Base-by-base conservation (phyloP, 2,888 invertebrate genomes). In the Drosophila planitibia region DNA sequence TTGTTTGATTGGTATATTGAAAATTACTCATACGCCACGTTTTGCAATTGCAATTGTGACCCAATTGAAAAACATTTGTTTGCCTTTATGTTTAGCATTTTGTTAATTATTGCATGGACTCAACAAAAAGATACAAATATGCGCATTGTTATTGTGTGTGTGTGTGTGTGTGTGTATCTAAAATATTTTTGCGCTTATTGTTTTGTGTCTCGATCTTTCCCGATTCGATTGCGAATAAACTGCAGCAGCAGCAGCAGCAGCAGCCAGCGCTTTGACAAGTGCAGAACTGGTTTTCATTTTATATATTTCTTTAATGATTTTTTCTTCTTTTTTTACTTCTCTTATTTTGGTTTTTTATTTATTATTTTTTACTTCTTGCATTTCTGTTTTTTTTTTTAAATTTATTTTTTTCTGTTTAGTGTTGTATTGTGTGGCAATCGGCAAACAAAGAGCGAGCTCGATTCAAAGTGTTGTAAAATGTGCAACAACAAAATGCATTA, bases 21-120 rank as follows among this genome's bases (percentile, higher is more conserved):
- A 75, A 75, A 75, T 79, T 71, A 71, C 79, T 75, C 79, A 79
- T 79, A 78, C 70, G 79, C 70, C 79, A 57, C 75, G 62, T 70
- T 79, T 63, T 63, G 62, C 79, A 63, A 66, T 79, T 74, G 70
- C 77, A 63, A 60, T 78, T 70, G 71, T 79, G 70, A 78, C 77
- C 79, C 76, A 78, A 79, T 78, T 78, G 76, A 71, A 71, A 71
- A 79, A 71, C 64, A 44, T 75, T 70, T 62, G 73, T 59, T 63
- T 63, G 67, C 61, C 54, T 53, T 47, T 62, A 35, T 47, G 37
- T 53, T 35, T 60, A 68, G 52, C 63, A 58, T 78, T 70, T 70
- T 41, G 76, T 75, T 76, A 76, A 67, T 77, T 76, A 67, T 67
- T 66, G 71, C 58, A 60, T 64, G 53, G 51, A 58, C 52, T 33